Evolutionary conservation across 2,797 vertebrate species (phyloP), one percentile per base, ranked within the genome.

Genomic region (Melanotaenia trifasciata): DNA sequence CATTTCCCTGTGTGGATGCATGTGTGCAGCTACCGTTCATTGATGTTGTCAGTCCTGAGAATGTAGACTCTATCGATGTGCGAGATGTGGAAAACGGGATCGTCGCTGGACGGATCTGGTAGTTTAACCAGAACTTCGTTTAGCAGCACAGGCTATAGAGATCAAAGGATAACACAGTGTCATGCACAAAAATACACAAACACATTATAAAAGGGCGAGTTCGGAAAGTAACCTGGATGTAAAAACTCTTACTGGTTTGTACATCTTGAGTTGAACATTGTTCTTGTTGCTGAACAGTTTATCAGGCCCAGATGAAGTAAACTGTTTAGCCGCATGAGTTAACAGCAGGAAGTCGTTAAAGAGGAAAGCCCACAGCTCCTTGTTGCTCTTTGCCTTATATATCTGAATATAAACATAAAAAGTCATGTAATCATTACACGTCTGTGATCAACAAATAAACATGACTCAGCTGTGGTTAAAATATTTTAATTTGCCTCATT

Each of bases 321-420:
- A 98, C 89, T 97, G 97, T 78, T 97, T 98, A 12, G 94, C 91
- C 56, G 96, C 90, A 83, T 96, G 94, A 58, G 98, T 99, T 75
- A 99, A 94, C 22, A 99, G 96, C 75, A 99, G 95, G 89, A 99
- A 98, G 94, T 99, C 98, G 0, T 95, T 99, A 88, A 99, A 99
- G 72, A 99, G 97, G 84, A 99, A 98, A 24, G 94, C 96, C 0
- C 95, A 96, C 6, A 99, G 94, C 67, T 99, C 98, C 91, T 98
- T 99, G 76, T 89, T 97, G 94, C 98, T 98, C 94, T 99, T 99
- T 35, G 89, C 95, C 67, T 93, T 93, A 84, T 79, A 79, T 80
- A 93, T 89, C 92, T 93, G 32, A 6, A 35, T 50, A 33, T 3
- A 20, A 36, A 51, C 10, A 72, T 60, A 60, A 2, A 80, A 33